A percentile compares a stretch with the other conserved stretches of the same genome.
phyloP scores from a whole-genome alignment of 2,888 invertebrate genomes.

The Glaucopsyche alexis region DNA sequence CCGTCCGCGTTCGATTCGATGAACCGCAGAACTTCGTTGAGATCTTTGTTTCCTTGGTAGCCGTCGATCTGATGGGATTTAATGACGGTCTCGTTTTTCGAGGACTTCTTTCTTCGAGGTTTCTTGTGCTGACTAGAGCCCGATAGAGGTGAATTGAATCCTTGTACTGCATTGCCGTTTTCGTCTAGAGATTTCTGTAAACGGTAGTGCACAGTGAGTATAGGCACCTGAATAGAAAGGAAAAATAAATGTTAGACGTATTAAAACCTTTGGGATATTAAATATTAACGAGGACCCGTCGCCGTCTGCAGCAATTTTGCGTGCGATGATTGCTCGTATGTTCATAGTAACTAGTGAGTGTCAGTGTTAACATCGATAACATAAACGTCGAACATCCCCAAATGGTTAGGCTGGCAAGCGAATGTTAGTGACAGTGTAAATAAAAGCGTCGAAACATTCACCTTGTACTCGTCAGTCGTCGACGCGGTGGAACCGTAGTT shows the following conservation, averaged over 20 bases:
- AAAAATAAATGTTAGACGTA: slow-evolving; percentile 45
- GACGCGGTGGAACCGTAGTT: slow-evolving; percentile 57
- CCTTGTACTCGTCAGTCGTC: slow-evolving; percentile 66
- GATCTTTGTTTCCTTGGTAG: slow-evolving; percentile 87
- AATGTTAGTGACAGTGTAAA: slow-evolving; percentile 18
- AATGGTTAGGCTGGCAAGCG: slow-evolving; percentile 21
- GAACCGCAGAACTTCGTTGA: slow-evolving; percentile 88
- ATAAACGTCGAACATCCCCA: not conserved
- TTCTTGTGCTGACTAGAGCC: slow-evolving; percentile 78
- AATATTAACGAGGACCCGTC: slow-evolving; percentile 26
- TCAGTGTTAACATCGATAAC: not conserved
- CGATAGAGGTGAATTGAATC: slow-evolving; percentile 69
- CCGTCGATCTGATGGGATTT: slow-evolving; percentile 85
- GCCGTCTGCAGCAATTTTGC: slow-evolving; percentile 28
- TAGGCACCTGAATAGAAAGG: slow-evolving; percentile 48
- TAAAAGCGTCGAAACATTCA: slow-evolving; percentile 36
- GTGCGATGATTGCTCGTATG: not conserved
- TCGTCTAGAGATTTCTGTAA: slow-evolving; percentile 87
- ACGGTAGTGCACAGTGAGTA: slow-evolving; percentile 47
- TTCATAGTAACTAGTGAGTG: not conserved
- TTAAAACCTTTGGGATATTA: slow-evolving; percentile 40
- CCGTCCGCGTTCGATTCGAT: slow-evolving; percentile 83
- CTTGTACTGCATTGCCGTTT: slow-evolving; percentile 87
- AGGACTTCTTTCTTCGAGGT: slow-evolving; percentile 80
- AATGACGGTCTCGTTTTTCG: slow-evolving; percentile 80